Evolutionary conservation across 2,797 vertebrate species (phyloP).

Genomic region (Mico argentatus): DNA sequence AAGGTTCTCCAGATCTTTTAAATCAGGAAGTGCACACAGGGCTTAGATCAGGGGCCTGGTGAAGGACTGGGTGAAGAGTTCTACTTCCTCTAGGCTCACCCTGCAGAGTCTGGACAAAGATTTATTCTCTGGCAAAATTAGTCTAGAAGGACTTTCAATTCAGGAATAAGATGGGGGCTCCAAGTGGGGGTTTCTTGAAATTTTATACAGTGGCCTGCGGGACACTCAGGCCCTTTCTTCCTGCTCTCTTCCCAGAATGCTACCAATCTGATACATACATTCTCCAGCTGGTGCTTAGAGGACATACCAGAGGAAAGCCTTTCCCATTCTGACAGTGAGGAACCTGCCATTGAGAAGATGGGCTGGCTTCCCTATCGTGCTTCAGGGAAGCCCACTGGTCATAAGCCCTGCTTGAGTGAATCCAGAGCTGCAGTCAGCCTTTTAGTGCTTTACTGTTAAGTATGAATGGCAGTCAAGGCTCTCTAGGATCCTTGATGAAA

Average conservation of each 20-base stretch:
- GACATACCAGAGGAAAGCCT: neutral
- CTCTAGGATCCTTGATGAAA: neutral
- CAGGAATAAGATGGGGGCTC: neutral
- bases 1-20: neutral
- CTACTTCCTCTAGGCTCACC: neutral
- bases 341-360: neutral
- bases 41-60: neutral
- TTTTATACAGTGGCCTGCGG: neutral
- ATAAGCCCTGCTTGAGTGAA: neutral
- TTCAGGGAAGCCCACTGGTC: neutral
- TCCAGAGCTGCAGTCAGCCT: neutral
- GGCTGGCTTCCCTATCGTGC: neutral
- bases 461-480: neutral
- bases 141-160: neutral
- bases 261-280: neutral
- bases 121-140: neutral
- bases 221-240: neutral
- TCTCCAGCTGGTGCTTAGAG: neutral
- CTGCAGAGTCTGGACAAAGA: neutral
- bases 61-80: neutral
- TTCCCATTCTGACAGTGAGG: neutral
- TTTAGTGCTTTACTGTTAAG: neutral
- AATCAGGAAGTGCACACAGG: neutral
- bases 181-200: neutral
- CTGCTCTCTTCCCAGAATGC: neutral